phyloP scores from a whole-genome alignment of 1,140 invertebrate genomes.

The Drosophila erecta region DNA sequence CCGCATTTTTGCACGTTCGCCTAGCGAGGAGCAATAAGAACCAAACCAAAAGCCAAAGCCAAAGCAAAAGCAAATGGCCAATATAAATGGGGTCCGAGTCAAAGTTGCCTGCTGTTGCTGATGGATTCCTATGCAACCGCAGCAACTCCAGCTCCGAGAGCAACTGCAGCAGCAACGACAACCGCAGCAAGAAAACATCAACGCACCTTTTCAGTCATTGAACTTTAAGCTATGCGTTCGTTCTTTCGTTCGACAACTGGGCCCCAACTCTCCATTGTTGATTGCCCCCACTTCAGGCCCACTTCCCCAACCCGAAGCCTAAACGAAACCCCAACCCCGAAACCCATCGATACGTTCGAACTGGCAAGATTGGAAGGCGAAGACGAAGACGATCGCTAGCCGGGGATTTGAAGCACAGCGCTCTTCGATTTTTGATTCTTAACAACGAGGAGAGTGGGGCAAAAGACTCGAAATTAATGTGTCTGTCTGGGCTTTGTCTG shows the following conservation, averaged over 20 bases:
- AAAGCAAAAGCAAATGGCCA: conserved; percentile 35
- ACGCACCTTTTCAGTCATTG: conserved; percentile 76
- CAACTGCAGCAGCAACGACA: conserved; percentile 21
- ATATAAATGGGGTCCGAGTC: conserved; percentile 49
- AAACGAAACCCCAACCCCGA: conserved; percentile 10
- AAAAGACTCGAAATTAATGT: conserved; percentile 68
- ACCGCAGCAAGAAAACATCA: conserved; percentile 37
- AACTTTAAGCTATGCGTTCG: conserved; percentile 78
- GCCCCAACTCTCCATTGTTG: conserved; percentile 26
- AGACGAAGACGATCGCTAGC: conserved; percentile 39
- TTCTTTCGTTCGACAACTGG: conserved; percentile 13
- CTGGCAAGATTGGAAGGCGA: conserved; percentile 31
- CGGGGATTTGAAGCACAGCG: conserved; percentile 57
- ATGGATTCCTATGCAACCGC: conserved; percentile 68
- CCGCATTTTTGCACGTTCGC: conserved; percentile 68
- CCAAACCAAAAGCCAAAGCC: conserved; percentile 14
- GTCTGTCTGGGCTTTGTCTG: conserved; percentile 52
- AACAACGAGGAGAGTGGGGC: conserved; percentile 27
- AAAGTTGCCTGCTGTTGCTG: conserved; percentile 35
- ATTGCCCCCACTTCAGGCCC: conserved; percentile 26
- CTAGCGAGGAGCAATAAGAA: conserved; percentile 39
- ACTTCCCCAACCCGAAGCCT: conserved; percentile 8
- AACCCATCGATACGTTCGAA: conserved; percentile 6
- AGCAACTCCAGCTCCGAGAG: conserved; percentile 24
- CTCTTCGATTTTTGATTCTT: conserved; percentile 60